Conservation (phyloP, 2,113 vertebrate species). For the Gadus macrocephalus region DNA sequence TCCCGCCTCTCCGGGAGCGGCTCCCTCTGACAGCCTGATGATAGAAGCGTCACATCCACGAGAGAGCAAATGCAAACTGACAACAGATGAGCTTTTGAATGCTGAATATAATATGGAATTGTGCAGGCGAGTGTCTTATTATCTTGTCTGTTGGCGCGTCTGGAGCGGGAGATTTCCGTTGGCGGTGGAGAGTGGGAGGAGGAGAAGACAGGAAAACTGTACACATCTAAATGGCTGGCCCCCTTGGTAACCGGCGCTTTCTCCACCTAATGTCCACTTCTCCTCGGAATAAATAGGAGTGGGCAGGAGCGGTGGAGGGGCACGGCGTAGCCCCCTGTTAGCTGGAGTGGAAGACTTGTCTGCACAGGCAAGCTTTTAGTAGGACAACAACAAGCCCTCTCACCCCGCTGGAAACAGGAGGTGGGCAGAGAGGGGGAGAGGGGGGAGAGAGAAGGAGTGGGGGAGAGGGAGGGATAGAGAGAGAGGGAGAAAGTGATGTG, state of each 20-base stretch:
- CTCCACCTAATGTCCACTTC: conserved; percentile 95
- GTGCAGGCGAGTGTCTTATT: conserved; percentile 99
- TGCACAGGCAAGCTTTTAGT: conserved; percentile 89
- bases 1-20: conserved; percentile 87
- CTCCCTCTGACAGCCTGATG: conserved; percentile 99
- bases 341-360: conserved; percentile 90
- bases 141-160: conserved; percentile 99
- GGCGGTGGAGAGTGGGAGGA: conserved; percentile 82
- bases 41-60: conserved; percentile 98
- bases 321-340: conserved; percentile 82
- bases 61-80: conserved; percentile 99
- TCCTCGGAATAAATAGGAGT: conserved; percentile 97
- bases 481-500: conserved; percentile 45
- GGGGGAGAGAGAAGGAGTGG: no score
- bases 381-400: conserved; percentile 62
- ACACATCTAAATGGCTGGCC: conserved; percentile 80
- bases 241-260: conserved; percentile 94
- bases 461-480: conserved; percentile 21
- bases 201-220: no score
- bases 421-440: conserved; percentile 49
- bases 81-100: conserved; percentile 99
- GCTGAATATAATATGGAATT: conserved; percentile 99
- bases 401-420: conserved; percentile 52
- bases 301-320: conserved; percentile 82
- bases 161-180: conserved; percentile 94